Base-by-base conservation (phyloP, 2,797 vertebrate species). In the Centroberyx gerrardi region DNA sequence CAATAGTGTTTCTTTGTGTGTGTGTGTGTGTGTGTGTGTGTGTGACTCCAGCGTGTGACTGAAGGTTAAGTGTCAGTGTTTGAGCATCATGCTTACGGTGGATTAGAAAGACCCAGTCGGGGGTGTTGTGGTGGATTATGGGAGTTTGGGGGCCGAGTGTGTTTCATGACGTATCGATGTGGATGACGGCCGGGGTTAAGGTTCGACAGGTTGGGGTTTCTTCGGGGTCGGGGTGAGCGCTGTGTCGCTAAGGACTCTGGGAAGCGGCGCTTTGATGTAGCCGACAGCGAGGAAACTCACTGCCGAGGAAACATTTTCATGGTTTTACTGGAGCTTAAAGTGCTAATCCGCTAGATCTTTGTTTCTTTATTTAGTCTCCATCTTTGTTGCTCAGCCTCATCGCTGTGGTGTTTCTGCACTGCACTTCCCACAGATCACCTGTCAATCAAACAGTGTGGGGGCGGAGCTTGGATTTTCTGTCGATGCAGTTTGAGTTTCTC, bases 221-320 rank as follows among this genome's bases (percentile, higher is more conserved):
- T 59, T 68, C 36, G 28, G 42, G 58, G 68, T 74, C 17, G n/a
- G 53, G 62, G 68, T 81, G 60, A 55, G 61, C 7, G 54, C 70
- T 53, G 49, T n/a, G 2, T 8, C 5, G 55, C 81, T 6, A 28
- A 76, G 76, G 31, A 77, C 78, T 74, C 31, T 71, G 78, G 82
- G 72, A 58, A 44, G 31, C 0, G 1, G 33, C 5, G 44, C 85
- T 83, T 90, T 91, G 87, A 92, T 85, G 84, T 81, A 72, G 60
- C 67, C 18, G n/a, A 27, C 44, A 27, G 48, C 67, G 31, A 33
- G 22, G 22, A 22, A 22, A 22, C 22, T 22, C 22, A 22, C 22
- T 22, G 22, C 22, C 1, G 22, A 22, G 22, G 22, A 22, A 22
- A 22, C 22, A 22, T 22, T 82, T 80, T 48, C 51, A 60, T 5